Evolutionary conservation across 2,113 vertebrate genomes (phyloP).

Genomic region (Ciconia boyciana): DNA sequence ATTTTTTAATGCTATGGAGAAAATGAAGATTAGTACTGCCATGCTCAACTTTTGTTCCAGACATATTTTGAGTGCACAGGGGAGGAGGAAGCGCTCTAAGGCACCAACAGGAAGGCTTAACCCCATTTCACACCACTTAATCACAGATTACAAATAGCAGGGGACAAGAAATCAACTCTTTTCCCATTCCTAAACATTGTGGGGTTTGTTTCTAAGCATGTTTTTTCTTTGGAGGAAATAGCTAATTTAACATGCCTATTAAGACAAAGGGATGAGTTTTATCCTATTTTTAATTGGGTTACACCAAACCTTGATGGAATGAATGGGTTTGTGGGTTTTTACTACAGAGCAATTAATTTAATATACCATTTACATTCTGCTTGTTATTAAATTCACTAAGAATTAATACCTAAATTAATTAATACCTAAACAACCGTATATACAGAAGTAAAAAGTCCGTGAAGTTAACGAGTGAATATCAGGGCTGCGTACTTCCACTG

Average conservation of each 20-base stretch:
- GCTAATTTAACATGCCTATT: slow-evolving; percentile 14
- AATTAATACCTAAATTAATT: background rate
- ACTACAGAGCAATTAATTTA: background rate
- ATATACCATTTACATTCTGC: background rate
- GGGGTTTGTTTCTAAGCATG: background rate
- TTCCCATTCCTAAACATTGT: background rate
- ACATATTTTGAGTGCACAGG: background rate
- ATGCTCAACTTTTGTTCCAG: slow-evolving; percentile 23
- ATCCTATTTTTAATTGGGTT: slow-evolving; percentile 13
- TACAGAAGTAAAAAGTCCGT: background rate
- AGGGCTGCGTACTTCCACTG: background rate
- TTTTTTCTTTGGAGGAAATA: background rate
- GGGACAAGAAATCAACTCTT: background rate
- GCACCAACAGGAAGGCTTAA: slow-evolving; percentile 14
- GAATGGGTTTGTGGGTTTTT: background rate
- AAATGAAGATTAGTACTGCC: slow-evolving; percentile 43
- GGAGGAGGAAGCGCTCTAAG: background rate
- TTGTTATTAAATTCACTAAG: background rate
- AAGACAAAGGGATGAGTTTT: slow-evolving; percentile 16
- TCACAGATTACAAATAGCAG: slow-evolving; percentile 41
- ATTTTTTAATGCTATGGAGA: background rate
- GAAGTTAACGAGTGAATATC: background rate
- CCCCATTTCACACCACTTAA: slow-evolving; percentile 50
- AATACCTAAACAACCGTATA: background rate
- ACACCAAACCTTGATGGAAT: background rate